Evolutionary conservation across 2,113 vertebrate genomes (phyloP).

Genomic region (Lasiurus borealis): DNA sequence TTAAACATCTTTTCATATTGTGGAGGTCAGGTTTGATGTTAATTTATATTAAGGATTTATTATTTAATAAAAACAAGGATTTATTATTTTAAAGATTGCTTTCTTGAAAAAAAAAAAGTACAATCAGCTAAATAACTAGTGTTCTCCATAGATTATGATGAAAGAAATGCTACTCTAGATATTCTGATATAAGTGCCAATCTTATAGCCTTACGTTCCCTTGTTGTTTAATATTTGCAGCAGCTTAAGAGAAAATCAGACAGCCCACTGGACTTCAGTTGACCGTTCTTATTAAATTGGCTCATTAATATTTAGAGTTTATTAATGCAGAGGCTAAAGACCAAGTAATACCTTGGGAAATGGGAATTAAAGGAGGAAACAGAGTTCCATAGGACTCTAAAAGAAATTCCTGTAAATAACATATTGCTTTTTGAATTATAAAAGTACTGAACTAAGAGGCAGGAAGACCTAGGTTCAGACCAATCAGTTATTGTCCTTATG

Average conservation of each 20-base stretch:
- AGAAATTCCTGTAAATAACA: not conserved
- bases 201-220: not conserved
- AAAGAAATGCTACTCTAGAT: not conserved
- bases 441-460: not conserved
- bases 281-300: not conserved
- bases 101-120: not conserved
- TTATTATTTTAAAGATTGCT: conserved; percentile 37
- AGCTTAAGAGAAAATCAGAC: not conserved
- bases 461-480: not conserved
- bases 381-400: not conserved
- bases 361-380: not conserved
- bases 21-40: conserved; percentile 29
- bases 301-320: not conserved
- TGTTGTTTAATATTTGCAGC: not conserved
- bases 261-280: not conserved
- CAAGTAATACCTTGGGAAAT: not conserved
- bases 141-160: not conserved
- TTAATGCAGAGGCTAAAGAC: not conserved
- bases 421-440: not conserved
- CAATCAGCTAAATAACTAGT: not conserved
- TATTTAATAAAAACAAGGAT: not conserved
- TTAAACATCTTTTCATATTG: conserved; percentile 45
- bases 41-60: conserved; percentile 47
- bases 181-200: not conserved
- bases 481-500: not conserved